Percentiles rank a stretch among this genome's conserved stretches.
phyloP scores from a whole-genome alignment of 1,140 invertebrate genomes.

The Listronotus oregonensis region DNA sequence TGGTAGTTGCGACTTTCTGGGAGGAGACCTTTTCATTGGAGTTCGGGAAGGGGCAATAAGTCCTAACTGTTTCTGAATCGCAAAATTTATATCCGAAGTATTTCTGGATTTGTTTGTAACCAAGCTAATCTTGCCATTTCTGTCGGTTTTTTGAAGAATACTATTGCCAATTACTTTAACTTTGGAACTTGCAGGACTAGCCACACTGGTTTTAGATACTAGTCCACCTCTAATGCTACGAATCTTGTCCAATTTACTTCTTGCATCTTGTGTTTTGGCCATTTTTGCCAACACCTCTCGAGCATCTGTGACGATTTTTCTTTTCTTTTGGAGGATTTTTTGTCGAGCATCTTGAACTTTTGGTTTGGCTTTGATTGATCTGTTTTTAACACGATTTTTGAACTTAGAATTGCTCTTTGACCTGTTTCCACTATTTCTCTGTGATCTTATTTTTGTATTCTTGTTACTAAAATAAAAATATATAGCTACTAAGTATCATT shows the following conservation, averaged over 20 bases:
- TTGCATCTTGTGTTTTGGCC: slow-evolving; percentile 67
- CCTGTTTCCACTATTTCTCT: slow-evolving; percentile 6
- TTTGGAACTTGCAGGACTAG: slow-evolving; percentile 34
- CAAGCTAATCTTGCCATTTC: slow-evolving; percentile 60
- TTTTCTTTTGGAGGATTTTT: slow-evolving; percentile 72
- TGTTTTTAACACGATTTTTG: slow-evolving; percentile 9
- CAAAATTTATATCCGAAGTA: slow-evolving; percentile 48
- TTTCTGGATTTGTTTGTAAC: slow-evolving; percentile 58
- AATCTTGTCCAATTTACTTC: slow-evolving; percentile 63
- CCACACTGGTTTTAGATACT: slow-evolving; percentile 15
- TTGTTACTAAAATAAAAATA: slow-evolving; percentile 10
- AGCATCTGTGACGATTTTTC: slow-evolving; percentile 68
- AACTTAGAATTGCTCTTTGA: not conserved
- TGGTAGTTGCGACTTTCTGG: slow-evolving; percentile 19
- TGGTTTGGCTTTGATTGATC: not conserved
- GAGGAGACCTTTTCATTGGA: slow-evolving; percentile 23
- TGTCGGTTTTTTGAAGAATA: slow-evolving; percentile 59
- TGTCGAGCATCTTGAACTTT: slow-evolving; percentile 65
- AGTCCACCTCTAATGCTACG: slow-evolving; percentile 42
- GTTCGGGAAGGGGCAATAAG: slow-evolving; percentile 35
- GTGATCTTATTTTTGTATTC: slow-evolving; percentile 3
- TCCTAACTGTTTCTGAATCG: slow-evolving; percentile 52
- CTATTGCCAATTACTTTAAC: slow-evolving; percentile 50
- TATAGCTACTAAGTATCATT: not conserved
- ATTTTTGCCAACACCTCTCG: slow-evolving; percentile 71